Evolutionary conservation across 1,140 invertebrate genomes (phyloP).

Genomic region (Drosophila varians): DNA sequence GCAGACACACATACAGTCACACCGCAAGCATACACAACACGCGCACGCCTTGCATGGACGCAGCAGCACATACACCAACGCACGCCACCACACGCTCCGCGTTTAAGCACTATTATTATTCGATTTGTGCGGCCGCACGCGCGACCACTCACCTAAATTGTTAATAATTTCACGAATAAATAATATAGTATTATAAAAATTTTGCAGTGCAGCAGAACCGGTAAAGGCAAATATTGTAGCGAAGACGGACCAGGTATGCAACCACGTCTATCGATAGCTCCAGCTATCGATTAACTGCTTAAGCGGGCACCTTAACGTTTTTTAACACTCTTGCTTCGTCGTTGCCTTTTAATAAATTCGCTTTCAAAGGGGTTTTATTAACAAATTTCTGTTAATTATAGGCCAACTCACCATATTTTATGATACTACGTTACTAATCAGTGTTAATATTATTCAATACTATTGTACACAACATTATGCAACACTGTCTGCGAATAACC

Average conservation of each 20-base stretch:
- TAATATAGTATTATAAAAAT: slow-evolving; percentile 16
- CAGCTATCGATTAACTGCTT: slow-evolving; percentile 11
- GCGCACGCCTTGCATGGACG: background rate
- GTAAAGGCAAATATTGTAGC: slow-evolving; percentile 52
- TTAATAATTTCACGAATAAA: slow-evolving; percentile 38
- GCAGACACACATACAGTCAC: slow-evolving; percentile 15
- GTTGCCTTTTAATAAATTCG: background rate
- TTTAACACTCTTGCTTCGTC: background rate
- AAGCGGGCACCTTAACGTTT: background rate
- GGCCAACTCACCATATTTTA: too few species aligned
- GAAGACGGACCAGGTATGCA: slow-evolving; percentile 44
- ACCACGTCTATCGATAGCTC: slow-evolving; percentile 29
- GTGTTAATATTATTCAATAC: too few species aligned
- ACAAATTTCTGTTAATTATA: too few species aligned
- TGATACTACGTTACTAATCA: too few species aligned
- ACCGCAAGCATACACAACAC: slow-evolving; percentile 13
- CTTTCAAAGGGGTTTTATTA: too few species aligned
- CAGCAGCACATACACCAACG: slow-evolving; percentile 13
- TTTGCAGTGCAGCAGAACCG: slow-evolving; percentile 46
- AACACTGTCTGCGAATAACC: background rate
- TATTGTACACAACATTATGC: background rate
- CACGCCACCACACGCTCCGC: slow-evolving; percentile 5
- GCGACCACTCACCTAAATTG: slow-evolving; percentile 41
- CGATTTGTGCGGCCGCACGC: background rate
- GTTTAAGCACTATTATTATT: slow-evolving; percentile 5